Conservation (phyloP, 2,113 vertebrate genomes). For the Erinaceus europaeus region DNA sequence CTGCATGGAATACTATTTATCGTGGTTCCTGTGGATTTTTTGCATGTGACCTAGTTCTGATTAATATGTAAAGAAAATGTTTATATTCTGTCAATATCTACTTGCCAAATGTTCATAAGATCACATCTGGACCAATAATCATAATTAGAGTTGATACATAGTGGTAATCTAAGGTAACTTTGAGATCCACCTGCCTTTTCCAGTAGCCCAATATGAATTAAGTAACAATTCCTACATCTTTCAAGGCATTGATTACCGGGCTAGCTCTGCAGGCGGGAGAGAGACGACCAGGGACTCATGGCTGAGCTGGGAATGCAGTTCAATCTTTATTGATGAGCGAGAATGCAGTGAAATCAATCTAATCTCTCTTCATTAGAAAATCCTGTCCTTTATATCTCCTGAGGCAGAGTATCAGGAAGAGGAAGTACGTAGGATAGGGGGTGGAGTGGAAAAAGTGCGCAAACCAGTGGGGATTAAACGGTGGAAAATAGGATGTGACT, state of each 20-base stretch:
- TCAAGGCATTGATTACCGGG: not conserved
- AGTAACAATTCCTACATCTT: not conserved
- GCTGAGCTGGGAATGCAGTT: no score
- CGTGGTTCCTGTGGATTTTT: not conserved
- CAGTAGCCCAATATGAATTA: slow-evolving; percentile 25
- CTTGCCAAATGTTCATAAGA: slow-evolving; percentile 17
- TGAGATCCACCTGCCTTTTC: slow-evolving; percentile 11
- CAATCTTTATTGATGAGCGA: no score
- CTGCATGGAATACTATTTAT: not conserved
- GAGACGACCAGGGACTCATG: no score
- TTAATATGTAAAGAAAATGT: slow-evolving; percentile 20
- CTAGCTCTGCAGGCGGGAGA: not conserved
- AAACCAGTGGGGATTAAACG: no score
- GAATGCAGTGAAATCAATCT: no score
- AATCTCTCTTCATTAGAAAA: no score
- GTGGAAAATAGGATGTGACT: no score
- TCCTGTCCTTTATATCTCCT: no score
- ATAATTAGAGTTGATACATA: slow-evolving; percentile 9
- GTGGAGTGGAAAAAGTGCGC: no score
- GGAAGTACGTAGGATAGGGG: no score
- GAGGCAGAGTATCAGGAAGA: no score
- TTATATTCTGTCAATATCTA: slow-evolving; percentile 2
- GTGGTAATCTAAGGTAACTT: slow-evolving; percentile 21
- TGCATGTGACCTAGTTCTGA: not conserved
- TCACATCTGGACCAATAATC: not conserved